Evolutionary conservation across 2,113 vertebrate genomes (phyloP), one percentile per base, ranked within the genome.

Genomic region (Lepus europaeus): DNA sequence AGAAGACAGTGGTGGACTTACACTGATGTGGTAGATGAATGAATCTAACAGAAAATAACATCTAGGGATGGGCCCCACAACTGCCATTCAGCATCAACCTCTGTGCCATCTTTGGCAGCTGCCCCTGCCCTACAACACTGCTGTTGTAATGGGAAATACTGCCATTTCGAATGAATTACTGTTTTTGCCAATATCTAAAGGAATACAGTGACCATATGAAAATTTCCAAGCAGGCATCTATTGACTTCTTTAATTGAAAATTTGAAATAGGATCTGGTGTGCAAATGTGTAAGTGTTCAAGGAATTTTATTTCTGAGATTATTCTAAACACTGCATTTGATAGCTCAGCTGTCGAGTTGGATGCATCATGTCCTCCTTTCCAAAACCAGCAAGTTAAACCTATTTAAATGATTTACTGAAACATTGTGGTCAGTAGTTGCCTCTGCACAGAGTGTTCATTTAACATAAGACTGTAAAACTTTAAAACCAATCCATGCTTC

Each of bases 321-420:
- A 66, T 92, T 56, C 89, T 72, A 2, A 86, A 66, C 10, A 82
- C 29, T 29, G 49, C 3, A 84, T 80, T 45, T 51, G 90, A 94
- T 63, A 80, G 29, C 25, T 95, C 31, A 59, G 36, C 76, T 87
- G 66, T 85, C 63, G 90, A 10, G 9, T 1, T 7, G 10, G 51
- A 63, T 51, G 36, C 10, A 2, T 69, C 51, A 1, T 39, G 16
- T 45, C 51, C n/a, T 87, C 63, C 16, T 81, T 90, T 33, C 9
- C 63, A n/a, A 91, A 93, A 66, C 17, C 53, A 87, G 82, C 11
- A 93, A 74, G 59, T 36, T 77, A 76, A 90, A 77, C 39, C 61
- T 66, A 39, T 80, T 86, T 25, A 63, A 83, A 36, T 94, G 88
- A 95, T 92, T 95, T 91, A 90, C 77, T 87, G 68, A 86, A 93